Evolutionary conservation across 1,140 invertebrate species (phyloP).

Genomic region (Tetraneura akinire): DNA sequence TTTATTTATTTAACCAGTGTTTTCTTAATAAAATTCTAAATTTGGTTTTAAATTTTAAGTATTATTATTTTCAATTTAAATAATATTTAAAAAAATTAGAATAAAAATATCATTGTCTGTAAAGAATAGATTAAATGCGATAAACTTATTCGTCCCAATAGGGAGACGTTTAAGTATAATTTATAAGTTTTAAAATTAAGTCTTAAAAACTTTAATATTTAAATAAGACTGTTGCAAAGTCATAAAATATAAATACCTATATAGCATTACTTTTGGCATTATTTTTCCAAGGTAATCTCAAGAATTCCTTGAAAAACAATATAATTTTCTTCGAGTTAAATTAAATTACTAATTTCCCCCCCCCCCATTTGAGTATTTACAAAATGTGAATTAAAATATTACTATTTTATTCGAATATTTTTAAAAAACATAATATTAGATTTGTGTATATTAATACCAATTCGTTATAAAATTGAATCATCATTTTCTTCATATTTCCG

Average conservation of each 20-base stretch:
- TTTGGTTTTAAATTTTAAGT: no score
- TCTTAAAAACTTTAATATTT: neutral
- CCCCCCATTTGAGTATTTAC: no score
- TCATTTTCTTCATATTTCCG: no score
- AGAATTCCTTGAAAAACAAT: neutral
- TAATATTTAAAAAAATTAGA: neutral
- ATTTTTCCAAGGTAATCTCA: neutral
- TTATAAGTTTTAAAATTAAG: neutral
- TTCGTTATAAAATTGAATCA: no score
- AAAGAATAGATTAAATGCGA: neutral
- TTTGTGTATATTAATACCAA: no score
- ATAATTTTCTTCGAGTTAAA: neutral
- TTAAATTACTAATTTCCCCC: neutral
- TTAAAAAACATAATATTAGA: no score
- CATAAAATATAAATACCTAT: no score
- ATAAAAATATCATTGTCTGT: neutral
- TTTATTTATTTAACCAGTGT: no score
- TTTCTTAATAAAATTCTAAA: no score
- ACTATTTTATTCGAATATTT: no score
- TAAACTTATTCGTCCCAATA: neutral
- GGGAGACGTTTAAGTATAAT: neutral
- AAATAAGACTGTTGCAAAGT: neutral
- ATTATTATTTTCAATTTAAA: neutral
- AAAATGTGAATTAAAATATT: no score
- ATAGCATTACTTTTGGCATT: neutral